phyloP scores from a whole-genome alignment of 2,797 vertebrate species.

The Hydrocynus forskahlii region DNA sequence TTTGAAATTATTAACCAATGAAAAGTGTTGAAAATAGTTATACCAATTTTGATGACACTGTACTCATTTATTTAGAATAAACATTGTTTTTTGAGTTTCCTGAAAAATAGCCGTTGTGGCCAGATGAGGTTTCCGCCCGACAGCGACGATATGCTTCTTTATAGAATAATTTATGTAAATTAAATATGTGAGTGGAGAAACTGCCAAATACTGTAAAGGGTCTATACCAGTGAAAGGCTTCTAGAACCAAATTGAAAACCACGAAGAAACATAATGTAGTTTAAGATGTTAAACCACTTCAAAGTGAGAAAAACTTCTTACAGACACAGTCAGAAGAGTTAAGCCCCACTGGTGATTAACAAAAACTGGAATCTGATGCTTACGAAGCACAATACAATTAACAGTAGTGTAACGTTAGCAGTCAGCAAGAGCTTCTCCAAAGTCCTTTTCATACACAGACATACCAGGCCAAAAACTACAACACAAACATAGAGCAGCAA shows the following conservation, averaged over 20 bases:
- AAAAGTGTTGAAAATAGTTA: too few relatives aligned
- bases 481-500: not conserved
- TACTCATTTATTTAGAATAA: too few relatives aligned
- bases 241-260: not conserved
- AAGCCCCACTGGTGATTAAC: not conserved
- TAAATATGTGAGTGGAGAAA: not conserved
- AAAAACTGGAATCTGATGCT: not conserved
- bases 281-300: not conserved
- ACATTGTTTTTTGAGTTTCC: too few relatives aligned
- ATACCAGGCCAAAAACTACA: slow-evolving; percentile 1
- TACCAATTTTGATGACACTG: too few relatives aligned
- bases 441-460: not conserved
- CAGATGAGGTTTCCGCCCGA: too few relatives aligned
- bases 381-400: not conserved
- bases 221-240: not conserved
- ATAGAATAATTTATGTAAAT: not conserved
- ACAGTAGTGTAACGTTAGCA: not conserved
- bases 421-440: not conserved
- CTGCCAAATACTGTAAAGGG: not conserved
- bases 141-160: too few relatives aligned
- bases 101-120: too few relatives aligned
- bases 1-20: too few relatives aligned
- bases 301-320: not conserved
- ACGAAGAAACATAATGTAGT: not conserved
- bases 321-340: not conserved